A percentile compares a stretch with the other conserved stretches of the same genome.
Conservation (phyloP, 2,797 vertebrate species). For the Sebastes variabilis region DNA sequence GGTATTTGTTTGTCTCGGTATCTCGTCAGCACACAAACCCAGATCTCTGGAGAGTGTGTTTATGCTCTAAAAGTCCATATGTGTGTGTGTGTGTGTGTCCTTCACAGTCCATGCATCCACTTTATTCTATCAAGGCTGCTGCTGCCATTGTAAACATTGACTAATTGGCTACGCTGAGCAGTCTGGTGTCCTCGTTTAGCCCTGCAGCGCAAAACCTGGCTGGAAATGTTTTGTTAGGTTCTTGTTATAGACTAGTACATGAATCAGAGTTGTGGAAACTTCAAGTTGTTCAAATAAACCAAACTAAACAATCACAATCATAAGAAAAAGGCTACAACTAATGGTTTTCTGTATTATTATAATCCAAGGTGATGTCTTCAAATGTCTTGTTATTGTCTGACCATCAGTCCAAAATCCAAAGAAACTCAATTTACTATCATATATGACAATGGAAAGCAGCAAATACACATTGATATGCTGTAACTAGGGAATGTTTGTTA, state of each 20-base stretch:
- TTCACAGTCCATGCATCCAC: conserved; percentile 35
- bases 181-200: conserved; percentile 42
- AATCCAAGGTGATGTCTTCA: background rate
- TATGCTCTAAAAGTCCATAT: background rate
- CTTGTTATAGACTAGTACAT: background rate
- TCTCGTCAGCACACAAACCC: conserved; percentile 42
- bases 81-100: conserved; percentile 7
- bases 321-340: background rate
- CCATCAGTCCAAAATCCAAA: background rate
- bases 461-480: background rate
- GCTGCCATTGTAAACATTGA: conserved; percentile 48
- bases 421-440: background rate
- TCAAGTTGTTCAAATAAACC: background rate
- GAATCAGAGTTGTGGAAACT: background rate
- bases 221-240: background rate
- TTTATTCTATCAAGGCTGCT: conserved; percentile 27
- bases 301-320: background rate
- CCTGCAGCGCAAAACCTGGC: background rate
- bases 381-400: background rate
- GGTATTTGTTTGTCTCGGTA: conserved; percentile 43
- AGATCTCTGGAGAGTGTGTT: conserved; percentile 30
- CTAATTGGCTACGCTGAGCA: conserved; percentile 31
- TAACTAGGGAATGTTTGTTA: background rate
- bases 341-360: background rate
- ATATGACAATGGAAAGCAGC: background rate